Evolutionary conservation across 1,140 invertebrate genomes (phyloP).

Genomic region (Caenorhabditis latens): DNA sequence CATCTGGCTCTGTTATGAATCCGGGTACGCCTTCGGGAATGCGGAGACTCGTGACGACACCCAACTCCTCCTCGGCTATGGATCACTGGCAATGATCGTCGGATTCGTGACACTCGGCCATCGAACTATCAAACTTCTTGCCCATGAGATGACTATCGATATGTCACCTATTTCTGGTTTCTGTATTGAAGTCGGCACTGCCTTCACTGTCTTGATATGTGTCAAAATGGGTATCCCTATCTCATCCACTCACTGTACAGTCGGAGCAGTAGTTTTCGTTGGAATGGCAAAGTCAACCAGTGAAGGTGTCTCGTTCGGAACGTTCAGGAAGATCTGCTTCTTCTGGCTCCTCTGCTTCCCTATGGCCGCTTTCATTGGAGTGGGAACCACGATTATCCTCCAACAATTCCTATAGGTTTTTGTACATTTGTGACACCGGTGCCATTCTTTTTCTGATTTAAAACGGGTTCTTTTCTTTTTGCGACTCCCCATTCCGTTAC

Average conservation of each 20-base stretch:
- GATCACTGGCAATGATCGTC: slow-evolving; percentile 63
- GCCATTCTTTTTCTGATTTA: neutral
- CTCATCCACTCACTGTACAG: slow-evolving; percentile 97
- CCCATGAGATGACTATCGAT: slow-evolving; percentile 65
- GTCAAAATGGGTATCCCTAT: slow-evolving; percentile 94
- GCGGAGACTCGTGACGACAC: slow-evolving; percentile 60
- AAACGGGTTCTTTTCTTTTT: neutral
- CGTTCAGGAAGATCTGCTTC: slow-evolving; percentile 87
- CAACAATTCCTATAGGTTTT: slow-evolving; percentile 78
- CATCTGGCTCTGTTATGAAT: slow-evolving; percentile 60
- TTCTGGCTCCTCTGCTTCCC: slow-evolving; percentile 96
- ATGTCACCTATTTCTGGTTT: slow-evolving; percentile 83
- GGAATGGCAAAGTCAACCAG: slow-evolving; percentile 62
- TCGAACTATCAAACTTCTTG: slow-evolving; percentile 61
- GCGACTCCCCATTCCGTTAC: neutral
- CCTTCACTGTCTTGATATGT: slow-evolving; percentile 92
- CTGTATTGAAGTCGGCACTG: slow-evolving; percentile 92
- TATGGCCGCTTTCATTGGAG: slow-evolving; percentile 84
- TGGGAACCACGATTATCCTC: slow-evolving; percentile 84
- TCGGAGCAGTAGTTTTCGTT: slow-evolving; percentile 78
- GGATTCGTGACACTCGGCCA: slow-evolving; percentile 65
- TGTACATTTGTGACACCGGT: neutral
- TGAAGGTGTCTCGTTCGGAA: slow-evolving; percentile 80
- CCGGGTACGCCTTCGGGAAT: slow-evolving; percentile 57
- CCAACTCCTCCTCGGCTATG: slow-evolving; percentile 61